Conservation (phyloP, 1,140 invertebrate genomes). For the Heliconius congener region DNA sequence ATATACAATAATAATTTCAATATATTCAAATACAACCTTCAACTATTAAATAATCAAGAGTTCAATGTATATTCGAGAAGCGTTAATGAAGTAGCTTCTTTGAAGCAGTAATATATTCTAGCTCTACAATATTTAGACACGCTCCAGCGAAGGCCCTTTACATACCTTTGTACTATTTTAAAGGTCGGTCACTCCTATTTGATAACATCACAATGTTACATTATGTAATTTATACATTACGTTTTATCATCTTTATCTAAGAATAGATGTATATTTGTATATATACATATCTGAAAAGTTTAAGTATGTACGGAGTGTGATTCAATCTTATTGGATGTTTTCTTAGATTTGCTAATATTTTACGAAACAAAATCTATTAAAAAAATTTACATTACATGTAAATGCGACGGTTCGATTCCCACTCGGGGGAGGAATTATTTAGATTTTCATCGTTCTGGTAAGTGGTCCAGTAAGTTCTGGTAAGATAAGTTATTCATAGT, state of each 20-base stretch:
- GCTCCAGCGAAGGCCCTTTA: conserved; percentile 29
- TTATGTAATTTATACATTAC: not conserved
- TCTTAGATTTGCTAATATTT: no score
- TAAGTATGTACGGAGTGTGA: no score
- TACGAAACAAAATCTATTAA: fast-evolving
- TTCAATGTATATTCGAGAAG: not conserved
- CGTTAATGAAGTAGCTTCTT: not conserved
- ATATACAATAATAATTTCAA: not conserved
- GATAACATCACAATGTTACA: conserved; percentile 30
- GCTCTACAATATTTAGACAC: conserved; percentile 27
- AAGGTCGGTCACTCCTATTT: conserved; percentile 36
- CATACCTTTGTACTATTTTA: conserved; percentile 26
- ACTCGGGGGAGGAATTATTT: no score
- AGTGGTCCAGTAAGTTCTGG: no score
- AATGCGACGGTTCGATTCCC: no score
- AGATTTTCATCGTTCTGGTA: no score
- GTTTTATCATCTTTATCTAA: not conserved
- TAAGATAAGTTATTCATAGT: no score
- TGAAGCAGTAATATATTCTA: not conserved
- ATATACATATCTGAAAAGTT: not conserved
- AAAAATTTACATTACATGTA: no score
- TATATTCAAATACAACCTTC: no score
- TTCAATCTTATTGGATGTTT: no score
- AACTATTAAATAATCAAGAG: no score
- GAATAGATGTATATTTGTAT: not conserved